Evolutionary conservation across 1,140 invertebrate genomes (phyloP).

Genomic region (Kradibia gibbosae): DNA sequence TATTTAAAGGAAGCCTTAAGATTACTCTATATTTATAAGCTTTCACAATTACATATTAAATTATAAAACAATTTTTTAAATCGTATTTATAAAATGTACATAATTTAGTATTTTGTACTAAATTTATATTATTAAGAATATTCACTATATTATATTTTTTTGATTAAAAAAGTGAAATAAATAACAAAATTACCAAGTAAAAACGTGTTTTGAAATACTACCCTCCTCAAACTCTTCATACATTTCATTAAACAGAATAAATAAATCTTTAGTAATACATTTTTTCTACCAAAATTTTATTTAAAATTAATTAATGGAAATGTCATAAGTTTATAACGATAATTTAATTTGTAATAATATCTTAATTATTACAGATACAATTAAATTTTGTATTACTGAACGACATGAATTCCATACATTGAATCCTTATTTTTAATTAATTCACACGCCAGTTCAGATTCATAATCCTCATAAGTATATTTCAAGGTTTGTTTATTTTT

Average conservation of each 20-base stretch:
- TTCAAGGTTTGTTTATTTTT: no score
- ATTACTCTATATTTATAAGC: conserved; percentile 23
- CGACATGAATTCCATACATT: no score
- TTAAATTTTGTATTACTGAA: no score
- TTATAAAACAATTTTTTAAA: conserved; percentile 23
- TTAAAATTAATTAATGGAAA: no score
- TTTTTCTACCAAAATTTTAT: no score
- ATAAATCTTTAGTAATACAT: no score
- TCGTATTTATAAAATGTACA: conserved; percentile 41
- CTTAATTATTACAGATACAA: no score
- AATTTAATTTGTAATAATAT: no score
- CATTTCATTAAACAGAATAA: not conserved
- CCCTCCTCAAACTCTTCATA: conserved; percentile 35
- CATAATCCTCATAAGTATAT: no score
- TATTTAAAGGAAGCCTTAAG: not conserved
- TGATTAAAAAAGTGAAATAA: conserved; percentile 38
- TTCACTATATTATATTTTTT: conserved; percentile 49
- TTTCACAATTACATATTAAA: conserved; percentile 21
- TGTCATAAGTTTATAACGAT: no score
- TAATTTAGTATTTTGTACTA: conserved; percentile 44
- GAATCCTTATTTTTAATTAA: no score
- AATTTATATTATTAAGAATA: conserved; percentile 46
- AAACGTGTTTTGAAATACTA: conserved; percentile 51
- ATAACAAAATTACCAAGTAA: conserved; percentile 34
- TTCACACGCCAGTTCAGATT: no score